Base-by-base conservation (phyloP, 2,113 vertebrate genomes). In the Microtus montanus region DNA sequence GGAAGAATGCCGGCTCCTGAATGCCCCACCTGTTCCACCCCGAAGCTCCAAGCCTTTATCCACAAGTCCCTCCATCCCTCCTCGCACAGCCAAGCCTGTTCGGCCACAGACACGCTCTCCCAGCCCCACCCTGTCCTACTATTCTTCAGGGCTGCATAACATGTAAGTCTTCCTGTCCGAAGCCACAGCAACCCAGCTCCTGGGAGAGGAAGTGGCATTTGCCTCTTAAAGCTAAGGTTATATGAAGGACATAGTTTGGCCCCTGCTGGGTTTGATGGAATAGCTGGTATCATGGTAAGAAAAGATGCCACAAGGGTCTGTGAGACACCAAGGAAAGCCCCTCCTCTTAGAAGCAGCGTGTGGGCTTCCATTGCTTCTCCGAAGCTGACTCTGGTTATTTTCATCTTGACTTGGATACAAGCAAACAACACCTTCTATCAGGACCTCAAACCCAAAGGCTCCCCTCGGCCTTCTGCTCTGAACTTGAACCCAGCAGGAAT, bases 81-180 rank as follows among this genome's bases (percentile, higher is more conserved):
- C 98, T 92, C 97, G 98, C 87, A 97, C 98, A 20, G 98, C 95
- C n/a, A 99, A 99, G 93, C 98, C 99, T 35, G 98, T 98, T 7
- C 99, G 99, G 41, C 99, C 99, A 77, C 99, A 99, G 96, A 99
- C 99, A 0, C 99, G 99, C 38, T 99, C 99, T 97, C 99, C 99
- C 33, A 99, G 99, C 98, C 99, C 99, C 49, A 99, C 99, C 14
- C 98, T 99, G 78, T 99, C 99, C 82, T 99, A 99, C 97, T 99
- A 99, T 95, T 99, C 99, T 4, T 99, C 99, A 52, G 99, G 99
- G 91, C 99, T 99, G 88, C 99, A 99, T 97, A 99, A 97, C 98
- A 99, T 99, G 99, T 99, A 99, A 98, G 99, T 98, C 89, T 63
- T 17, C 3, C 61, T 68, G 54, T 87, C 86, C 84, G 94, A 88